phyloP scores from a whole-genome alignment of 2,888 invertebrate genomes.

The Mythimna lalbum region DNA sequence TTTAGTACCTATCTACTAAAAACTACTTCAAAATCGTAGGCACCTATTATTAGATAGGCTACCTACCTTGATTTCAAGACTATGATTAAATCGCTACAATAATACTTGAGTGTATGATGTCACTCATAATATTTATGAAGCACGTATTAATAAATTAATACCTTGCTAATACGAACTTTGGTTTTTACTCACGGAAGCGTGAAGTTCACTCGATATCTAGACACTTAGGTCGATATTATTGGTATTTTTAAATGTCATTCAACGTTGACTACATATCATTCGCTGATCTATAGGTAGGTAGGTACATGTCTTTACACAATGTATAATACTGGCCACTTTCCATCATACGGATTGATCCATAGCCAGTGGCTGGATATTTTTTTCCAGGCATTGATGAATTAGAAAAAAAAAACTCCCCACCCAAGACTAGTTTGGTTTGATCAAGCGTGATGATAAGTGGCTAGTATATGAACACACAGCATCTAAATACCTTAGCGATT shows the following conservation, averaged over 20 bases:
- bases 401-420: too few relatives aligned
- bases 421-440: too few relatives aligned
- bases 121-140: not conserved
- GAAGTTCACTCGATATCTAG: constrained; percentile 1
- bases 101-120: constrained; percentile 7
- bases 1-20: not conserved
- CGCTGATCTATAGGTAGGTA: not conserved
- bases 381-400: too few relatives aligned
- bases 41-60: too few relatives aligned
- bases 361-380: too few relatives aligned
- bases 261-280: not conserved
- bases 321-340: too few relatives aligned
- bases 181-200: constrained; percentile 9
- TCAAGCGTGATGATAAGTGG: too few relatives aligned
- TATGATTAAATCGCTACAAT: not conserved
- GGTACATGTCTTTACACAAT: not conserved
- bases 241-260: constrained; percentile 2
- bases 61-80: constrained; percentile 1
- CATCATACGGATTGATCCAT: too few relatives aligned
- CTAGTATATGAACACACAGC: too few relatives aligned
- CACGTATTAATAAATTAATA: not conserved
- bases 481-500: too few relatives aligned
- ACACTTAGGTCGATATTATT: not conserved
- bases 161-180: constrained; percentile 3
- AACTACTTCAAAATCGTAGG: not conserved